Evolutionary conservation across 2,113 vertebrate genomes (phyloP), one percentile per base, ranked within the genome.

Genomic region (Bujurquina vittata): DNA sequence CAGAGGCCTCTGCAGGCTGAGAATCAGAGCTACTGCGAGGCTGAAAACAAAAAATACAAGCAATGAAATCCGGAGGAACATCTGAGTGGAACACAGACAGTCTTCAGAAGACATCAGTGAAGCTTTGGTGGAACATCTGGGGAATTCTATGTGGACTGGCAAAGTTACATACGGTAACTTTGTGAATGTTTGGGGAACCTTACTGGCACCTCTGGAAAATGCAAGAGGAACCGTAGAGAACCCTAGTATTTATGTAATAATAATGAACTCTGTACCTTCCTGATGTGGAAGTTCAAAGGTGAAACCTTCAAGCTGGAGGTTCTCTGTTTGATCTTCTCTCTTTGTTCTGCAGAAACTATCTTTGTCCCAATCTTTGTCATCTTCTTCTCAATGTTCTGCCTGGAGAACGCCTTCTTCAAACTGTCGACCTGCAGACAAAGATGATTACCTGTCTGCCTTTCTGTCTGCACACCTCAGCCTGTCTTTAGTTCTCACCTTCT

Each of bases 351-450:
- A 0, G 98, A 98, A 31, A 99, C 97, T 0, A 99, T 97, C 94
- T 97, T 98, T 0, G 97, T 98, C 86, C 97, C 91, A 15, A 99
- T 95, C 92, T 97, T 97, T 58, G 95, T 99, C 98, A 99, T 99
- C 93, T 97, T 98, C 90, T 99, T 99, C 95, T 99, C 98, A 0
- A 99, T 97, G 90, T 98, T 99, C 86, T 99, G 97, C 40, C 96
- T 97, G 75, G 98, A 98, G 91, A 99, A 99, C 0, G 97, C 98
- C 88, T 97, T 99, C 94, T 99, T 99, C 90, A 99, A 95, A 87
- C 97, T 99, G 92, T 99, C 98, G 2, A 99, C 94, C 93, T 95
- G 85, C n/a, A 67, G 18, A 84, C 22, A 83, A 18, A 75, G 3
- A 67, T 17, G 11, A 11, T 75, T 62, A 73, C 7, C 57, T 31